A percentile compares a stretch with the other conserved stretches of the same genome.
Evolutionary conservation across 2,888 invertebrate species (phyloP).

Genomic region (Agonopterix arenella): DNA sequence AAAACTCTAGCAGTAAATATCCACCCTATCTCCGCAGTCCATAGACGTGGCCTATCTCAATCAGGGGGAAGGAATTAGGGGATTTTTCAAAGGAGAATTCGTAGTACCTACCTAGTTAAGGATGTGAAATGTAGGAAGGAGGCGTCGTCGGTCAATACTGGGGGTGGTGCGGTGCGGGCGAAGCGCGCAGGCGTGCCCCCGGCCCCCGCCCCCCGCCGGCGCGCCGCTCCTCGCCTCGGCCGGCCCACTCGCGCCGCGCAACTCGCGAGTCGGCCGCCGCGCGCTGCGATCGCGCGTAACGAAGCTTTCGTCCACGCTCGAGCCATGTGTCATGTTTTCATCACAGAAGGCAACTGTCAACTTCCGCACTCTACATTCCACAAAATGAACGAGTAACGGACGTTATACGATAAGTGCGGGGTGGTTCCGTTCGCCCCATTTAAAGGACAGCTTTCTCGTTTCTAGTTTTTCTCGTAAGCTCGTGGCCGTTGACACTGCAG

Average conservation of each 20-base stretch:
- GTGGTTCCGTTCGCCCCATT: constrained; percentile 22
- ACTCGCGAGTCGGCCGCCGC: constrained; percentile 72
- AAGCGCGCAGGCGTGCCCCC: constrained; percentile 52
- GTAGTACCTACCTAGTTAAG: constrained; percentile 69
- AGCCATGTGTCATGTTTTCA: constrained; percentile 73
- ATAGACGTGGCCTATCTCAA: constrained; percentile 63
- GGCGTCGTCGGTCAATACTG: constrained; percentile 76
- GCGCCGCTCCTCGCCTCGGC: constrained; percentile 35
- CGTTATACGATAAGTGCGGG: constrained; percentile 23
- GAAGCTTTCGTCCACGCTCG: constrained; percentile 43
- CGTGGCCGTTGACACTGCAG: constrained; percentile 74
- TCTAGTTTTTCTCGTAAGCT: constrained; percentile 65
- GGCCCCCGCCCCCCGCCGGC: constrained; percentile 36
- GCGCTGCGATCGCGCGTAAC: constrained; percentile 67
- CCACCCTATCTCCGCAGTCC: constrained; percentile 29
- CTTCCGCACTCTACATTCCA: constrained; percentile 29
- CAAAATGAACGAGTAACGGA: constrained; percentile 50
- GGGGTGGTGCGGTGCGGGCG: constrained; percentile 68
- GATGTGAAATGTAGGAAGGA: constrained; percentile 73
- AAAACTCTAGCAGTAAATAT: constrained; percentile 23
- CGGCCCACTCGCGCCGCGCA: constrained; percentile 52
- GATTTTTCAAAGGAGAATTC: constrained; percentile 70
- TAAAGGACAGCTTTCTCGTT: constrained; percentile 59
- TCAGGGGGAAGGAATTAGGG: constrained; percentile 59
- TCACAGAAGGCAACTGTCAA: constrained; percentile 54